phyloP scores from a whole-genome alignment of 1,140 invertebrate species.

The Saccostrea echinata region DNA sequence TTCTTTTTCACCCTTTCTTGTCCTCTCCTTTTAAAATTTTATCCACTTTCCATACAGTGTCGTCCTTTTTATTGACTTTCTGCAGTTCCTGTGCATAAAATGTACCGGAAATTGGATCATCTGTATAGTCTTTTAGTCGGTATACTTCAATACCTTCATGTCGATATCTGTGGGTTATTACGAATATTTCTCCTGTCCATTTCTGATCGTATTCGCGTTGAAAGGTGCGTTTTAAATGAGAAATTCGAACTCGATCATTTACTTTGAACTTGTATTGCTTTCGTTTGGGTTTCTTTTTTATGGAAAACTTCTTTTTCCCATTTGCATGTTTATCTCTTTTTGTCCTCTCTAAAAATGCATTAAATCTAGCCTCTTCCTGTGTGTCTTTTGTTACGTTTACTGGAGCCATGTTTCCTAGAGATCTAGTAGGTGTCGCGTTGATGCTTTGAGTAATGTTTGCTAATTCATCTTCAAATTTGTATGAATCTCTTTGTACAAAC shows the following conservation, averaged over 20 bases:
- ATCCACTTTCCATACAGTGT: slow-evolving; percentile 46
- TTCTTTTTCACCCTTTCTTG: background rate
- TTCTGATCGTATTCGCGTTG: slow-evolving; percentile 48
- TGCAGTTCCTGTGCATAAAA: slow-evolving; percentile 45
- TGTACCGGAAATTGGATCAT: slow-evolving; percentile 35
- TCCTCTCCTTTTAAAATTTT: slow-evolving; percentile 1
- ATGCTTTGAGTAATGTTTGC: slow-evolving; percentile 33
- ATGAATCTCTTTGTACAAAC: slow-evolving; percentile 36
- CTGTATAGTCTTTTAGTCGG: slow-evolving; percentile 39
- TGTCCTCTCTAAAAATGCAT: slow-evolving; percentile 21
- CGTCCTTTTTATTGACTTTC: slow-evolving; percentile 45
- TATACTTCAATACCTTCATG: slow-evolving; percentile 35
- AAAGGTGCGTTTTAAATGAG: slow-evolving; percentile 39
- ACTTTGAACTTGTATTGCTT: slow-evolving; percentile 22
- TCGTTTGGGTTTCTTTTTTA: background rate
- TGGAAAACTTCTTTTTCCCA: background rate
- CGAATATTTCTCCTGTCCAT: slow-evolving; percentile 47
- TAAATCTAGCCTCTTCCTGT: slow-evolving; percentile 36
- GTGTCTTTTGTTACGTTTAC: slow-evolving; percentile 30
- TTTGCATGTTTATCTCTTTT: background rate
- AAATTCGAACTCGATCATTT: slow-evolving; percentile 36
- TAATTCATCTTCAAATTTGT: slow-evolving; percentile 38
- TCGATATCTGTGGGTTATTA: slow-evolving; percentile 34
- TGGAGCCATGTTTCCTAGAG: slow-evolving; percentile 38
- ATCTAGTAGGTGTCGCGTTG: slow-evolving; percentile 35